Conservation (phyloP, 2,888 invertebrate species). For the Amiota communis region DNA sequence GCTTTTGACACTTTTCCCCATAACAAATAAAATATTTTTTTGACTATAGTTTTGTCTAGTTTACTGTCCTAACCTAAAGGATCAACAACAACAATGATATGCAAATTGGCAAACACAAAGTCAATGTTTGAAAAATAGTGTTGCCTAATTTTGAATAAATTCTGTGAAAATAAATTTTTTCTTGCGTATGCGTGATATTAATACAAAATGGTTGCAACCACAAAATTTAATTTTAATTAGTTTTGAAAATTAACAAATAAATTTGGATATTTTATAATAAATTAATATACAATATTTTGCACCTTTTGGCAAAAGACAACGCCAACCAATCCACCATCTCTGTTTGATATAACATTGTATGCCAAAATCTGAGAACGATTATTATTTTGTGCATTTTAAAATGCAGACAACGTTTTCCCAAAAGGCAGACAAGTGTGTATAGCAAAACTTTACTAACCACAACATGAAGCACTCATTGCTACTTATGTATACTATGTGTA, state of each 20-base stretch:
- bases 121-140: background rate
- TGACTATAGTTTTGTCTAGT: background rate
- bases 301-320: background rate
- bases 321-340: background rate
- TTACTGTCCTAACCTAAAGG: background rate
- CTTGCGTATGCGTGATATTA: constrained; percentile 9
- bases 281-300: background rate
- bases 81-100: background rate
- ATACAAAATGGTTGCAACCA: background rate
- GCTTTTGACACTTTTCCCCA: background rate
- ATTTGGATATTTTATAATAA: no score
- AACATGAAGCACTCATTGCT: background rate
- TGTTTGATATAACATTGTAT: background rate
- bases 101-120: background rate
- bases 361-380: background rate
- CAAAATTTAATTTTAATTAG: constrained; percentile 4
- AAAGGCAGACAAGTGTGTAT: constrained; percentile 4
- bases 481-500: background rate
- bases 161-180: constrained; percentile 1
- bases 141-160: background rate
- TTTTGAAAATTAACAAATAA: background rate
- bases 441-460: constrained; percentile 18
- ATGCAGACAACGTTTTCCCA: constrained; percentile 32
- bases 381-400: constrained; percentile 23
- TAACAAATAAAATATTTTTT: background rate